Base-by-base conservation (phyloP, 1,140 invertebrate species). In the Pachyrhynchus sulphureomaculatus region DNA sequence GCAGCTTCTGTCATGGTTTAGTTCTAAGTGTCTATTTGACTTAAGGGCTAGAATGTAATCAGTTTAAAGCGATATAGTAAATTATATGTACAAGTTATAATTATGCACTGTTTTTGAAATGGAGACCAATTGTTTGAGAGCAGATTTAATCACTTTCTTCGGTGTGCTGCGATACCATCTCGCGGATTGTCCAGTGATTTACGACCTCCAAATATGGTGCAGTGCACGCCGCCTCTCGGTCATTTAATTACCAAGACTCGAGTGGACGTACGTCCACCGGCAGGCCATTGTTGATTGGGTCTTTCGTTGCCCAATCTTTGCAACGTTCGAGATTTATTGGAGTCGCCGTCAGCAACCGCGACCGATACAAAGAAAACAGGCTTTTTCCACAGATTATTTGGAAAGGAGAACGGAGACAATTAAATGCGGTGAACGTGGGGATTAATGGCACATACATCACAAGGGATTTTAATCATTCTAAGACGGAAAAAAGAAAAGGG, bases 171-270 rank as follows among this genome's bases (percentile, higher is more conserved):
- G 63, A 65, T 65, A 65, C 57, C 51, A 65, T 65, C 63, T 65
- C 48, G 55, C 45, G 58, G 63, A 65, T 65, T 65, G 55, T 55
- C 51, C 58, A 26, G 56, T 65, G 63, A 65, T 65, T 65, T 65
- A 65, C 58, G 63, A 57, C 17, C 49, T 36, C 63, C 63, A 56
- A 62, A 62, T 65, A 65, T 62, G 63, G 63, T 65, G 58, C 58
- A 65, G 58, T 34, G 26, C 34, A 49, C 33, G 23, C 56, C 56
- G 56, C 56, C 62, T 64, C 24, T 33, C 54, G 54, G 53, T 39
- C 47, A 52, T 57, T 63, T 63, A 63, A 63, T 63, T 63, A 63
- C 61, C 47, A 12, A n/a, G 4, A 36, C 44, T 48, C 54, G 53
- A 63, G 53, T 63, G 54, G n/a, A 56, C 54, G 54, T 56, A 39